phyloP scores from a whole-genome alignment of 1,140 invertebrate species.

The Lasioglossum baleicum region DNA sequence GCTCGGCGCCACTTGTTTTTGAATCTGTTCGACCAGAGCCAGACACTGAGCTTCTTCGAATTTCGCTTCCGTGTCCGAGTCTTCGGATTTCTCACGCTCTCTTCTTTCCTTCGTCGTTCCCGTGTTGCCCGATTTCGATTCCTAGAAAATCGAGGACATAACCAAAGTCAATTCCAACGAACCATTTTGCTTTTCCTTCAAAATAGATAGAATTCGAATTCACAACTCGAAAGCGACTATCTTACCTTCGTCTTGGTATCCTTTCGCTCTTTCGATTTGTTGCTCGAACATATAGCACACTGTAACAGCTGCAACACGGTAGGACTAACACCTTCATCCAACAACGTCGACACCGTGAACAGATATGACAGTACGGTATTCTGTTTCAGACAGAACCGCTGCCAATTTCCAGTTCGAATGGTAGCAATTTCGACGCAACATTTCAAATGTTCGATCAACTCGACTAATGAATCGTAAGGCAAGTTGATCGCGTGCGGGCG shows the following conservation, averaged over 20 bases:
- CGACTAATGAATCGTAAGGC: slow-evolving; percentile 94
- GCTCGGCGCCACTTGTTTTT: slow-evolving; percentile 84
- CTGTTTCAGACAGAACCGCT: slow-evolving; percentile 91
- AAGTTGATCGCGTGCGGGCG: slow-evolving; percentile 81
- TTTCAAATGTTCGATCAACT: slow-evolving; percentile 96
- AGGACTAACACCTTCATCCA: slow-evolving; percentile 96
- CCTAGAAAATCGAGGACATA: slow-evolving; percentile 64
- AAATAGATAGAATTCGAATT: too few species aligned
- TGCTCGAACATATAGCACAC: slow-evolving; percentile 87
- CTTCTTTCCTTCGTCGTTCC: slow-evolving; percentile 76
- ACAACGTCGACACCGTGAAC: slow-evolving; percentile 79
- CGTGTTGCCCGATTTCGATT: slow-evolving; percentile 72
- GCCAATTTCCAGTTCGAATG: slow-evolving; percentile 96
- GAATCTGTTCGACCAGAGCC: slow-evolving; percentile 86
- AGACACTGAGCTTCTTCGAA: slow-evolving; percentile 87
- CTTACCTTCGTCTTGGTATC: slow-evolving; percentile 68
- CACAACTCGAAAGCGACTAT: not conserved
- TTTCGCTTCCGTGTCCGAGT: slow-evolving; percentile 84
- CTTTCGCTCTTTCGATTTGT: slow-evolving; percentile 73
- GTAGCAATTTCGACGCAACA: slow-evolving; percentile 95
- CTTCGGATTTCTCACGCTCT: slow-evolving; percentile 85
- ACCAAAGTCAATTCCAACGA: not conserved
- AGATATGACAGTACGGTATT: slow-evolving; percentile 83
- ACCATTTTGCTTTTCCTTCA: too few species aligned
- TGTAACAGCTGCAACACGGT: slow-evolving; percentile 94